phyloP scores from a whole-genome alignment of 2,113 vertebrate species.

The Lutjanus erythropterus region DNA sequence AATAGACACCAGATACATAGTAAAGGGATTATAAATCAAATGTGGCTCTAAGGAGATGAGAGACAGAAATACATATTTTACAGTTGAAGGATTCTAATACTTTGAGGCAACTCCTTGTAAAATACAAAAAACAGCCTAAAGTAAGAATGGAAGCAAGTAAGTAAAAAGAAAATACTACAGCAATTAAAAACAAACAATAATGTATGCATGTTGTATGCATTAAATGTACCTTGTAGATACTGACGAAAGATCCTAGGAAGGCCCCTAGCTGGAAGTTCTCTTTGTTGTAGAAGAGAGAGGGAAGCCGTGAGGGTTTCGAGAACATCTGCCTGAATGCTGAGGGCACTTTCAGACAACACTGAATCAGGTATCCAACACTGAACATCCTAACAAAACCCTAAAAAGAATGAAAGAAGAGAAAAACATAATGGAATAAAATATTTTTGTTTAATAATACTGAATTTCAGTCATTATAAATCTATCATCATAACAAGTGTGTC shows the following conservation, averaged over 20 bases:
- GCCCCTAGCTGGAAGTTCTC: constrained; percentile 98
- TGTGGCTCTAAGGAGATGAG: background rate
- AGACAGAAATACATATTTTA: background rate
- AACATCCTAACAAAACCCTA: constrained; percentile 99
- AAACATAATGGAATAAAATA: too few species aligned
- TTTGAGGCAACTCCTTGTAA: background rate
- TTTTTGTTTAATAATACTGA: background rate
- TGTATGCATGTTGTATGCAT: too few species aligned
- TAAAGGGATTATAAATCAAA: background rate
- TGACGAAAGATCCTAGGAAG: constrained; percentile 97
- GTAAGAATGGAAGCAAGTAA: background rate
- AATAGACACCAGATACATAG: background rate
- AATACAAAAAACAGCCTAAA: background rate
- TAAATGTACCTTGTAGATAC: constrained; percentile 95
- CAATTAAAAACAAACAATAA: background rate
- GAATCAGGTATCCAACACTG: constrained; percentile 97
- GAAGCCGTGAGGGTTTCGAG: constrained; percentile 92
- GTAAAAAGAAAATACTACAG: background rate
- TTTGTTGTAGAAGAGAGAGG: constrained; percentile 97
- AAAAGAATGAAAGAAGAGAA: constrained; percentile 5
- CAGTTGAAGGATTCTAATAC: background rate
- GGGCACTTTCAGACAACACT: constrained; percentile 97
- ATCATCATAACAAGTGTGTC: constrained; percentile 37
- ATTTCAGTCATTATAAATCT: background rate
- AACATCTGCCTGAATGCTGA: constrained; percentile 94